Conservation (phyloP, 2,797 vertebrate species). For the Sciurus carolinensis region DNA sequence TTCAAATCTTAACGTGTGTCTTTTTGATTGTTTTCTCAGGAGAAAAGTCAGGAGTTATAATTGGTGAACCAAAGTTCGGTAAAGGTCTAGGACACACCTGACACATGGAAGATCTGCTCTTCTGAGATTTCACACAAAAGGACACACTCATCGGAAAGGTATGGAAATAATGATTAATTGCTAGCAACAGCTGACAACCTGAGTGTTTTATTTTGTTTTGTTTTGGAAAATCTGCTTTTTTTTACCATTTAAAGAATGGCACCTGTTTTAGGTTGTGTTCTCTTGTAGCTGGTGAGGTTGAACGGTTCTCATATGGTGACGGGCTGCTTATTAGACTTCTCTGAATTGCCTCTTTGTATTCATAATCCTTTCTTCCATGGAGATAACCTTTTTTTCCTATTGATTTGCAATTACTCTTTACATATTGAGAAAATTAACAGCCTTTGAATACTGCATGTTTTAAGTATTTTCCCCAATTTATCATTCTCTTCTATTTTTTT, state of each 20-base stretch:
- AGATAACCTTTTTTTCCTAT: neutral
- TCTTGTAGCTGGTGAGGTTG: neutral
- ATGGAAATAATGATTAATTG: neutral
- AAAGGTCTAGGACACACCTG: too few relatives aligned
- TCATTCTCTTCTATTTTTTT: neutral
- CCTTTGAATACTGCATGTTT: too few relatives aligned
- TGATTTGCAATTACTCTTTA: neutral
- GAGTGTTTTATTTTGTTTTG: neutral
- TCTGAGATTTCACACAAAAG: too few relatives aligned
- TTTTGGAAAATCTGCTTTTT: neutral
- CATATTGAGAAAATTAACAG: too few relatives aligned
- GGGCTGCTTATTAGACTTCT: neutral
- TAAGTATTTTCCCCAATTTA: too few relatives aligned
- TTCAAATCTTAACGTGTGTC: neutral
- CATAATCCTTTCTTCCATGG: neutral
- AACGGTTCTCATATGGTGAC: fast-evolving
- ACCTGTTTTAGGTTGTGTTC: neutral
- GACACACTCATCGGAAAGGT: neutral
- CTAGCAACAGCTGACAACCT: neutral
- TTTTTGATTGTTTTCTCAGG: conserved; percentile 57
- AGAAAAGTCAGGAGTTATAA: neutral
- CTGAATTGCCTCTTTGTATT: neutral
- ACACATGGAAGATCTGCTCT: too few relatives aligned
- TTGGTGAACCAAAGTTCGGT: neutral
- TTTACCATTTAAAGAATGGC: neutral